Conservation (phyloP, 2,888 invertebrate genomes). For the Pyrgus malvae region DNA sequence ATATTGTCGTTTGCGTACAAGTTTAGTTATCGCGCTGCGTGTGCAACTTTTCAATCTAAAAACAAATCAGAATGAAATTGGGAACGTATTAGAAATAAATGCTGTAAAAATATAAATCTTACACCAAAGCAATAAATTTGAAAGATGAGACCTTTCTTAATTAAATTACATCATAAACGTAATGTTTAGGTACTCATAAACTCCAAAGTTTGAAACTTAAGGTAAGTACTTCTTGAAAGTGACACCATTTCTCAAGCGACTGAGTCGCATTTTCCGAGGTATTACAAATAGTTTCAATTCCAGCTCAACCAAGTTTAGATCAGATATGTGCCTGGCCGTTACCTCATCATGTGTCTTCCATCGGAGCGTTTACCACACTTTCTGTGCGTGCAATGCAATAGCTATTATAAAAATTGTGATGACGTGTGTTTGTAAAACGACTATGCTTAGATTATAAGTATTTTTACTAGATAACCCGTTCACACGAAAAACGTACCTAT, state of each 20-base stretch:
- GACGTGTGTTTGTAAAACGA: not conserved
- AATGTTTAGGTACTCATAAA: not conserved
- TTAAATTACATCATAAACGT: not conserved
- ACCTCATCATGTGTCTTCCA: constrained; percentile 8
- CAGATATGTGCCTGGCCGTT: not conserved
- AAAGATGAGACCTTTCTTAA: not conserved
- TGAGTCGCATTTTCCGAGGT: not conserved
- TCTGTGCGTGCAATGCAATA: not conserved
- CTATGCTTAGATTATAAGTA: no score
- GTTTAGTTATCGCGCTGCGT: no score
- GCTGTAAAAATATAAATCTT: no score
- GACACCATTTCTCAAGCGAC: not conserved
- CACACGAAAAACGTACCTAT: no score
- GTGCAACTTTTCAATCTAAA: no score
- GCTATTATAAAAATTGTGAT: not conserved
- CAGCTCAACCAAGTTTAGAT: not conserved
- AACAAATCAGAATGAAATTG: no score
- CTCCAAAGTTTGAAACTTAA: not conserved
- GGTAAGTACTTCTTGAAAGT: not conserved
- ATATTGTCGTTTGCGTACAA: not conserved
- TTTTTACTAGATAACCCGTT: no score
- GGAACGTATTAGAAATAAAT: no score
- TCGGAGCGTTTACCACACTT: constrained; percentile 6
- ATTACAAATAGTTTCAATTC: constrained; percentile 3
- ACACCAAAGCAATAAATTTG: no score